Conservation (phyloP, 2,888 invertebrate genomes). For the Lasioglossum morio region DNA sequence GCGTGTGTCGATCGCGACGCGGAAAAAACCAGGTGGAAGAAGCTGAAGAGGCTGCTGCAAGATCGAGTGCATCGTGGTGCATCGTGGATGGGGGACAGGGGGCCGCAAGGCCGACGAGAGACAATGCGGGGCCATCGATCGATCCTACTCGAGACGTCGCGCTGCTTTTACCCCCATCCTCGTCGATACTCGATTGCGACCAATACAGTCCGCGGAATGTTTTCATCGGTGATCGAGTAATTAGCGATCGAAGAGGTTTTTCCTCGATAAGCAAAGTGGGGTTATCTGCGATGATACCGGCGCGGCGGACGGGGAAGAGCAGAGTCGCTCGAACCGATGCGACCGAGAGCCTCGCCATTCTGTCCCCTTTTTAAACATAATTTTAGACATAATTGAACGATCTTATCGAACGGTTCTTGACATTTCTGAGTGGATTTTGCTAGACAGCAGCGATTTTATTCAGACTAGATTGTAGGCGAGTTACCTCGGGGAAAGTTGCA, state of each 20-base stretch:
- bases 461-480: background rate
- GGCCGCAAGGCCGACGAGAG: slow-evolving; percentile 57
- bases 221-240: background rate
- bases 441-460: background rate
- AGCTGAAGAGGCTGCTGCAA: slow-evolving; percentile 14
- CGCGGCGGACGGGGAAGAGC: background rate
- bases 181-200: slow-evolving; percentile 12
- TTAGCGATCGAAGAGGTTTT: background rate
- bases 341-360: background rate
- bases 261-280: background rate
- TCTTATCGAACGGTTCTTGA: background rate
- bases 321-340: background rate
- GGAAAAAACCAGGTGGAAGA: slow-evolving; percentile 5
- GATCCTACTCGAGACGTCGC: slow-evolving; percentile 59
- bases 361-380: background rate
- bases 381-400: background rate
- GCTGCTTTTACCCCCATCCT: slow-evolving; percentile 13
- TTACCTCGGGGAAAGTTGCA: background rate
- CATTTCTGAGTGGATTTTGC: background rate
- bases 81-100: slow-evolving; percentile 6
- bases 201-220: slow-evolving; percentile 1
- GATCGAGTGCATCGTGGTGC: background rate
- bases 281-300: background rate
- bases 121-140: slow-evolving; percentile 75
- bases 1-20: slow-evolving; percentile 8